Conservation (phyloP, 2,113 vertebrate genomes). For the Phalacrocorax brasilianus region DNA sequence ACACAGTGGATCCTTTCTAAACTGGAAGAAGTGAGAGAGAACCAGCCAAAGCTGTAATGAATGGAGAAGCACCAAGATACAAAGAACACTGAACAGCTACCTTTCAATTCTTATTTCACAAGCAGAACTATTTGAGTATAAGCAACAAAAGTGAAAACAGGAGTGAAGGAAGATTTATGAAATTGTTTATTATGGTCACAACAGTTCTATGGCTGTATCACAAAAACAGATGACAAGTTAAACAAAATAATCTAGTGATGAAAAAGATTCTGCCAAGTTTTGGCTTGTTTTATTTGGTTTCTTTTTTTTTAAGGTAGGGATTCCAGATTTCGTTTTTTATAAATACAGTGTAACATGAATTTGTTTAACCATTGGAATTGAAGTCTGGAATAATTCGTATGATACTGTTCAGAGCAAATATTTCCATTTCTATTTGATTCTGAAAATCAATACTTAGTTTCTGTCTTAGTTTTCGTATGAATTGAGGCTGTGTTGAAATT, state of each 20-base stretch:
- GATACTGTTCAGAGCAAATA: neutral
- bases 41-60: conserved; percentile 75
- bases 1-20: conserved; percentile 92
- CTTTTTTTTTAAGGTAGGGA: neutral
- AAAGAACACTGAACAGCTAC: neutral
- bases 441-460: neutral
- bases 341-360: neutral
- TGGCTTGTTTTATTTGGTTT: neutral
- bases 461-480: neutral
- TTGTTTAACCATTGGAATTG: neutral
- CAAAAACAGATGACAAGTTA: neutral
- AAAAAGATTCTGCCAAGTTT: conserved; percentile 28
- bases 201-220: neutral
- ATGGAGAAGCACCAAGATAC: neutral
- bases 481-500: conserved; percentile 1
- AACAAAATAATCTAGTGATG: neutral
- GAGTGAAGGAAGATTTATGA: neutral
- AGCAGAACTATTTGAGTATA: neutral
- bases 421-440: neutral
- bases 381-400: neutral
- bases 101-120: neutral
- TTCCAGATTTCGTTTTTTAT: conserved; percentile 17
- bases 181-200: neutral
- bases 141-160: neutral
- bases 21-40: conserved; percentile 91